Base-by-base conservation (phyloP, 2,797 vertebrate genomes). In the Aeoliscus strigatus region DNA sequence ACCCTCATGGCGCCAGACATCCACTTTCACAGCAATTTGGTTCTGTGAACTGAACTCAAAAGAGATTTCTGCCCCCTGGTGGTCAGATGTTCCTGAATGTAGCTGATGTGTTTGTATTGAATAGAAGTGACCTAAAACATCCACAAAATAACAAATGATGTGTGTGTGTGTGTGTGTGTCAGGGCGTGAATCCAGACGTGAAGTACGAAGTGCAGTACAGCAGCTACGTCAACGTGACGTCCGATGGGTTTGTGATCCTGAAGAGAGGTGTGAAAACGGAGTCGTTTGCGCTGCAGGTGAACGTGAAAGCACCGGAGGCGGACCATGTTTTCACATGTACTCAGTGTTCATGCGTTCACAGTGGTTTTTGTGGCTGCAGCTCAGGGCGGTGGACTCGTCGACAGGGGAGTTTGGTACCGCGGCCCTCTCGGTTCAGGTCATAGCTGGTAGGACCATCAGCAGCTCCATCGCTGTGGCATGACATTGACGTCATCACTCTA, bases 111-210 rank as follows among this genome's bases (percentile, higher is more conserved):
- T n/a, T n/a, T n/a, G n/a, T n/a, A n/a, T n/a, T n/a, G n/a, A n/a
- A n/a, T n/a, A n/a, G n/a, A n/a, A n/a, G n/a, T n/a, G n/a, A n/a
- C n/a, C n/a, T n/a, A n/a, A n/a, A n/a, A n/a, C n/a, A n/a, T n/a
- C n/a, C n/a, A n/a, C n/a, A n/a, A n/a, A n/a, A n/a, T n/a, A n/a
- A n/a, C 18, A 21, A 21, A 21, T 21, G 18, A 21, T 21, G 3
- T 6, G 9, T 23, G 2, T 13, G 13, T 39, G 11, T 29, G 0
- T 45, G 0, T 57, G 14, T 55, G 27, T 32, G 11, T 81, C 86
- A 95, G 93, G 88, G 89, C 33, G 3, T 88, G 52, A 95, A 95
- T 75, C 91, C 91, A 25, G 86, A 88, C 12, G 58, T 93, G 3
- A 65, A 64, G 39, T 94, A 95, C 13, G 82, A 80, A 64, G 82